Evolutionary conservation across 2,113 vertebrate species (phyloP).

Genomic region (Ellobius talpinus): DNA sequence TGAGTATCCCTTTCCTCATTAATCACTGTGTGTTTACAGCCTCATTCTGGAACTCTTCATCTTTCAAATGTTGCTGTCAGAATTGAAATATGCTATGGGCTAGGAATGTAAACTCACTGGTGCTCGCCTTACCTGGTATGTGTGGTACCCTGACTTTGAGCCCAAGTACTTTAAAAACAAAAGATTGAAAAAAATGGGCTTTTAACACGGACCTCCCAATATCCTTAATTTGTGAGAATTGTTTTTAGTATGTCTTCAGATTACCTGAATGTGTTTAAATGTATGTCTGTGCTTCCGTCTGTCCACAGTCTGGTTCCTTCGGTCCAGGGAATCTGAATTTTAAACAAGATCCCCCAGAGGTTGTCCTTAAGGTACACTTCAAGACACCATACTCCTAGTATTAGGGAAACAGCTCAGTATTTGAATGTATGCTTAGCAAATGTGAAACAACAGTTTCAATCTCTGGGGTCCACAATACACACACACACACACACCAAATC

Average conservation of each 20-base stretch:
- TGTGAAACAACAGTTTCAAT: not conserved
- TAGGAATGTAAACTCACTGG: not conserved
- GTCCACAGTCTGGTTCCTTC: constrained; percentile 15
- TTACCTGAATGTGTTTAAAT: constrained; percentile 6
- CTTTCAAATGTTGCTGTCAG: constrained; percentile 38
- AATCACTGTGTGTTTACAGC: not conserved
- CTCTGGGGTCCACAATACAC: not conserved
- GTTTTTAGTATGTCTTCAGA: constrained; percentile 8
- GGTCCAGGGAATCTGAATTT: not conserved
- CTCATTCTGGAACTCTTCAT: not conserved
- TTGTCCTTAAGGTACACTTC: constrained; percentile 4
- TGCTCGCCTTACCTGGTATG: not conserved
- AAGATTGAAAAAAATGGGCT: not conserved
- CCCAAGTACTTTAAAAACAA: not conserved
- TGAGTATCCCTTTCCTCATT: constrained; percentile 23
- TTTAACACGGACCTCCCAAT: not conserved
- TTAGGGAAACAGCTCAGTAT: not conserved
- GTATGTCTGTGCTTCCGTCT: not conserved
- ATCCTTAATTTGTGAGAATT: not conserved
- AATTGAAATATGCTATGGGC: constrained; percentile 41
- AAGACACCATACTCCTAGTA: not conserved
- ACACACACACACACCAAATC: not conserved
- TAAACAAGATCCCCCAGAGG: not conserved
- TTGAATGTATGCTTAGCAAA: not conserved
- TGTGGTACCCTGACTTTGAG: not conserved